Evolutionary conservation across 2,797 vertebrate species (phyloP).

Genomic region (Pipistrellus pipistrellus): DNA sequence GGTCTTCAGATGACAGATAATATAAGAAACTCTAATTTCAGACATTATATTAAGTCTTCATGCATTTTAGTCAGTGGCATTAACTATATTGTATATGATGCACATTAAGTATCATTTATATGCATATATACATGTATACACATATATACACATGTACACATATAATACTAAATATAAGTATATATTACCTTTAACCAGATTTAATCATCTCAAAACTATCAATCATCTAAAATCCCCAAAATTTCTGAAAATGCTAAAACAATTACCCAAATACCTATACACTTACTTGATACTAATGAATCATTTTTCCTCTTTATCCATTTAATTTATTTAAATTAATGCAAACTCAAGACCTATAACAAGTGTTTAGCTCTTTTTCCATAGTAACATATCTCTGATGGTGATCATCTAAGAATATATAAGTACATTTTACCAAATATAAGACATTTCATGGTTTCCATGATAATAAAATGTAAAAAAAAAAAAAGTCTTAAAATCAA

Average conservation of each 20-base stretch:
- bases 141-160: not conserved
- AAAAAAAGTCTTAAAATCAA: not conserved
- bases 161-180: not conserved
- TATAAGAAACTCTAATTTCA: not conserved
- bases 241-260: constrained; percentile 11
- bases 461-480: not conserved
- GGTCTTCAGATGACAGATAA: not conserved
- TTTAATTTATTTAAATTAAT: not conserved
- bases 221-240: not conserved
- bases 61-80: not conserved
- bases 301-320: constrained; percentile 5
- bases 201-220: constrained; percentile 11
- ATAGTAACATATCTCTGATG: not conserved
- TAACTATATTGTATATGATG: not conserved
- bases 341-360: not conserved
- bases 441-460: not conserved
- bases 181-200: not conserved
- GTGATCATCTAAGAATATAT: not conserved
- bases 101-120: not conserved
- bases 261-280: not conserved
- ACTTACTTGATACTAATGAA: not conserved
- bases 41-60: not conserved
- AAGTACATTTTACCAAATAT: not conserved
- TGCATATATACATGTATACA: not conserved
- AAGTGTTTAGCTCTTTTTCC: not conserved